A percentile compares a stretch with the other conserved stretches of the same genome.
Conservation (phyloP, 2,888 invertebrate genomes). For the Pteria penguin region DNA sequence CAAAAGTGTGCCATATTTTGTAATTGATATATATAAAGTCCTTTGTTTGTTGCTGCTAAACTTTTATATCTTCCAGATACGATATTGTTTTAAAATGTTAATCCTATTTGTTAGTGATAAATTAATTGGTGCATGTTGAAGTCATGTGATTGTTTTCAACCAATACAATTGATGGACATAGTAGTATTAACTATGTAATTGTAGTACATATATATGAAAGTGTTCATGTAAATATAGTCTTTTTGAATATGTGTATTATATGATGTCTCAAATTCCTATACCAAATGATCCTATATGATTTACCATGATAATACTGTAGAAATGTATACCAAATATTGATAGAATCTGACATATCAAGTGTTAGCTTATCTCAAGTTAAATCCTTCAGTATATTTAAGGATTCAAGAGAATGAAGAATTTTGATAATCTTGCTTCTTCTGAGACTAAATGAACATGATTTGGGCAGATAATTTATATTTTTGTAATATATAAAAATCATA, state of each 20-base stretch:
- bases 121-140: slow-evolving; percentile 29
- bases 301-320: too few relatives aligned
- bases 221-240: neutral
- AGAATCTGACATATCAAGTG: too few relatives aligned
- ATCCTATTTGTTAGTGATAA: slow-evolving; percentile 18
- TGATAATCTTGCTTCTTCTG: too few relatives aligned
- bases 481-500: neutral
- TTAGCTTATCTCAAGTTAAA: too few relatives aligned
- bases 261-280: neutral
- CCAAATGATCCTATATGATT: neutral
- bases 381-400: too few relatives aligned
- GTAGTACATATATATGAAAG: neutral
- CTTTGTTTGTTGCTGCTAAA: neutral
- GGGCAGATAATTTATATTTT: neutral
- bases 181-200: neutral
- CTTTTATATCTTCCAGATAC: neutral
- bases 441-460: too few relatives aligned
- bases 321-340: too few relatives aligned
- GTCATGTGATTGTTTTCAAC: slow-evolving; percentile 23
- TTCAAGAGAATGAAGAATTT: neutral
- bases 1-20: slow-evolving; percentile 27
- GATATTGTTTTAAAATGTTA: slow-evolving; percentile 9
- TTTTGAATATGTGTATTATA: neutral
- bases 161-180: too few relatives aligned
- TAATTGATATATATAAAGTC: neutral